Conservation (phyloP, 1,140 invertebrate genomes). For the Scaptomyza pallida region DNA sequence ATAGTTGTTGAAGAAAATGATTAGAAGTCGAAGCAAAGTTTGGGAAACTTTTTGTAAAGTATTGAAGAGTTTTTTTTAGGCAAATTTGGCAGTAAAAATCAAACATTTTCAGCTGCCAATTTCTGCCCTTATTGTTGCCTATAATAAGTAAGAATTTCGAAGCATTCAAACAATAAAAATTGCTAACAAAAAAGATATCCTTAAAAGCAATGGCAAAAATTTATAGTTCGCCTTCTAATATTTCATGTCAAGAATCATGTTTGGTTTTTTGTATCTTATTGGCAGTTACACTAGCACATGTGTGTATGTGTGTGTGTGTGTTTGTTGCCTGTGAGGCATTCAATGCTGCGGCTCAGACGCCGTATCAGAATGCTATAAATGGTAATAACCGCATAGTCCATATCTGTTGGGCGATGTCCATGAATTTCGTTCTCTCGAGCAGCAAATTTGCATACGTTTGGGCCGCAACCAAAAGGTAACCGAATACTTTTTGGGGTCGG, state of each 20-base stretch:
- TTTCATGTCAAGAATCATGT: neutral
- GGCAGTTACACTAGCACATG: constrained; percentile 4
- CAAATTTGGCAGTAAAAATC: too few species aligned
- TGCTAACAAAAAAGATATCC: too few species aligned
- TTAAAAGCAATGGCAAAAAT: too few species aligned
- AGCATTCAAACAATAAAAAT: too few species aligned
- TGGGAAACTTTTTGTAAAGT: too few species aligned
- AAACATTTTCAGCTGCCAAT: too few species aligned
- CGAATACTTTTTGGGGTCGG: constrained; percentile 44
- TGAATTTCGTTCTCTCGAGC: constrained; percentile 13
- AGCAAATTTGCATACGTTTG: constrained; percentile 33
- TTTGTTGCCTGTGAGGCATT: constrained; percentile 9
- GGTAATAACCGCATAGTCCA: constrained; percentile 43
- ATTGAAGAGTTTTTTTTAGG: too few species aligned
- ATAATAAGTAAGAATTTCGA: too few species aligned
- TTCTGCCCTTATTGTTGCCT: too few species aligned
- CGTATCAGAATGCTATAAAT: constrained; percentile 37
- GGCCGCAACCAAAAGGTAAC: constrained; percentile 15
- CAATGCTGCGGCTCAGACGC: neutral
- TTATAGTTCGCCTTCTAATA: too few species aligned
- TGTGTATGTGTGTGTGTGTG: constrained; percentile 3
- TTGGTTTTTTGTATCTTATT: constrained; percentile 1
- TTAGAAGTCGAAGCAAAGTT: too few species aligned
- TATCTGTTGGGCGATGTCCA: constrained; percentile 30
- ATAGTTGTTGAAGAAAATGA: too few species aligned